Conservation (phyloP, 2,888 invertebrate genomes). For the Campaea margaritaria region DNA sequence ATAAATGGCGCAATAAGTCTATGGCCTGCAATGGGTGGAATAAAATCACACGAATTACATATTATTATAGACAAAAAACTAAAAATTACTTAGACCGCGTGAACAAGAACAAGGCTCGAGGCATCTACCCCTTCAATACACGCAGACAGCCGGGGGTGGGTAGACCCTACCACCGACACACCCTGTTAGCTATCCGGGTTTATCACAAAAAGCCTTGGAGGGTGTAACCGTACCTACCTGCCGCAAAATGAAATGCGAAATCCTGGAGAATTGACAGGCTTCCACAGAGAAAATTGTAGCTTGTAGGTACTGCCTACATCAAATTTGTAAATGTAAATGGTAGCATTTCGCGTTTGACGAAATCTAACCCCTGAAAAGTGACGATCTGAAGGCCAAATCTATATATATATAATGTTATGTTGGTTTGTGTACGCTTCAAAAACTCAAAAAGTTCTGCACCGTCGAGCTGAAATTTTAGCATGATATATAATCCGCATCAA, state of each 20-base stretch:
- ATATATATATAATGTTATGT: too few species aligned
- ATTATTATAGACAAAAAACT: too few species aligned
- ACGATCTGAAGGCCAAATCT: background rate
- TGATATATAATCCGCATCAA: too few species aligned
- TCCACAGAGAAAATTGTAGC: conserved; percentile 1
- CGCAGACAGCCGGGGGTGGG: conserved; percentile 22
- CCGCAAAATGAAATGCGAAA: conserved; percentile 10
- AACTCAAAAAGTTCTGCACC: too few species aligned
- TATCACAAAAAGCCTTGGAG: conserved; percentile 11
- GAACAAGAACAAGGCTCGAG: background rate
- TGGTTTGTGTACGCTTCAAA: too few species aligned
- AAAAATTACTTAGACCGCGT: conserved; percentile 3
- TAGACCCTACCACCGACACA: conserved; percentile 3
- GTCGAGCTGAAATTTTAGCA: too few species aligned
- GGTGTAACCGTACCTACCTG: conserved; percentile 6
- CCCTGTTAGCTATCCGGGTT: background rate
- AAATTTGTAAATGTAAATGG: background rate
- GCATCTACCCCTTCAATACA: conserved; percentile 1
- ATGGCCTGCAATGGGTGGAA: too few species aligned
- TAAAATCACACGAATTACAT: too few species aligned
- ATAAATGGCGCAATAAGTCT: too few species aligned
- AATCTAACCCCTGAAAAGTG: background rate
- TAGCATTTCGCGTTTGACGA: too few species aligned
- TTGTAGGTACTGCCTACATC: background rate
- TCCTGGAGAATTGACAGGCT: background rate